Conservation (phyloP, 1,140 invertebrate species). For the Polypedilum vanderplanki region DNA sequence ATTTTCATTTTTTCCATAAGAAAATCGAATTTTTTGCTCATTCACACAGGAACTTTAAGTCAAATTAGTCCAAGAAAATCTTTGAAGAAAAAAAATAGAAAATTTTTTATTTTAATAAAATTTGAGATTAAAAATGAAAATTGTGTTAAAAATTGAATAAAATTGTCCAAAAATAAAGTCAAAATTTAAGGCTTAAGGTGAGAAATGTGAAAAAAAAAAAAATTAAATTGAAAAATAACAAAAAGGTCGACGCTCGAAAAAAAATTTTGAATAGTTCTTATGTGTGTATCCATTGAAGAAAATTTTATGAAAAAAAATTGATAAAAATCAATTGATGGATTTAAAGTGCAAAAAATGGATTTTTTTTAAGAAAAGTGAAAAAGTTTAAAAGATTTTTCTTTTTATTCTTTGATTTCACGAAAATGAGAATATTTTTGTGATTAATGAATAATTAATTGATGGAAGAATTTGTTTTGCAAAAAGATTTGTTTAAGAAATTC, state of each 20-base stretch:
- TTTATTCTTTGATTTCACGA: too few species aligned
- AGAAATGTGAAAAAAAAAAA: not conserved
- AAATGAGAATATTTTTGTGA: too few species aligned
- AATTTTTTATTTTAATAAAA: not conserved
- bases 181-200: not conserved
- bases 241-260: conserved; percentile 10
- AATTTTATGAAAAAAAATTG: not conserved
- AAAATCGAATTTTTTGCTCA: not conserved
- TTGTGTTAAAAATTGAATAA: not conserved
- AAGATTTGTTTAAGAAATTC: too few species aligned
- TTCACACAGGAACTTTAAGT: conserved; percentile 11
- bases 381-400: too few species aligned
- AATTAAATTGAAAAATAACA: not conserved
- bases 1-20: not conserved
- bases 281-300: not conserved
- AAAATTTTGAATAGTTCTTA: not conserved
- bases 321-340: not conserved
- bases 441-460: too few species aligned
- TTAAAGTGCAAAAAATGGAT: not conserved
- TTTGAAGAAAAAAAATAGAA: not conserved
- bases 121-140: not conserved
- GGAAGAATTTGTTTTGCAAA: too few species aligned
- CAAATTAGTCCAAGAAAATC: not conserved
- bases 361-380: not conserved
- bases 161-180: not conserved